phyloP scores from a whole-genome alignment of 2,797 vertebrate species.

The Distichodus sexfasciatus region DNA sequence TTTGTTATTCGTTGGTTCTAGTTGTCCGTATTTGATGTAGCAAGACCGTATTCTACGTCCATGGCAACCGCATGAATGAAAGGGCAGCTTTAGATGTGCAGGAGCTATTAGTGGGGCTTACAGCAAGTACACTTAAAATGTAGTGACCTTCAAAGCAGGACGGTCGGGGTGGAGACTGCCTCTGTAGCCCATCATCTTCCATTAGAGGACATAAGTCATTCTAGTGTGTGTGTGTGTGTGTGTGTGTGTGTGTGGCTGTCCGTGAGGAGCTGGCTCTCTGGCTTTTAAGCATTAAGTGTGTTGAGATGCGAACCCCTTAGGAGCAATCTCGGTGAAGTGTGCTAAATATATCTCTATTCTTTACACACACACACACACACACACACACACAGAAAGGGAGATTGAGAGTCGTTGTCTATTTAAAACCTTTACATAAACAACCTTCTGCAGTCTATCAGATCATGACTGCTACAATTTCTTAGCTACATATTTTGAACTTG shows the following conservation, averaged over 20 bases:
- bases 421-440: too few relatives aligned
- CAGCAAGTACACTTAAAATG: not conserved
- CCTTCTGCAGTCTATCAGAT: too few relatives aligned
- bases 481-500: too few relatives aligned
- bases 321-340: conserved; percentile 42
- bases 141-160: conserved; percentile 13
- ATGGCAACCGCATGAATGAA: too few relatives aligned
- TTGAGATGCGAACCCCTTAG: conserved; percentile 27
- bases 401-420: too few relatives aligned
- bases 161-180: not conserved
- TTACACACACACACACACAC: conserved; percentile 1
- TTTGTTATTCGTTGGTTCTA: too few relatives aligned
- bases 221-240: not conserved
- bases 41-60: too few relatives aligned
- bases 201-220: conserved; percentile 27
- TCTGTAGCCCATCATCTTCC: conserved; percentile 5
- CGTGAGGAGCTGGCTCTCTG: conserved; percentile 24
- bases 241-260: conserved; percentile 10
- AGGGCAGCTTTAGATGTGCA: too few relatives aligned
- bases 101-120: not conserved
- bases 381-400: not conserved
- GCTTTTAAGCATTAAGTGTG: conserved; percentile 32
- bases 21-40: too few relatives aligned
- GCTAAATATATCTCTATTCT: conserved; percentile 52
- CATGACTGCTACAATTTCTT: too few relatives aligned